phyloP scores from a whole-genome alignment of 2,113 vertebrate species.

The Microcebus ravelobensis region DNA sequence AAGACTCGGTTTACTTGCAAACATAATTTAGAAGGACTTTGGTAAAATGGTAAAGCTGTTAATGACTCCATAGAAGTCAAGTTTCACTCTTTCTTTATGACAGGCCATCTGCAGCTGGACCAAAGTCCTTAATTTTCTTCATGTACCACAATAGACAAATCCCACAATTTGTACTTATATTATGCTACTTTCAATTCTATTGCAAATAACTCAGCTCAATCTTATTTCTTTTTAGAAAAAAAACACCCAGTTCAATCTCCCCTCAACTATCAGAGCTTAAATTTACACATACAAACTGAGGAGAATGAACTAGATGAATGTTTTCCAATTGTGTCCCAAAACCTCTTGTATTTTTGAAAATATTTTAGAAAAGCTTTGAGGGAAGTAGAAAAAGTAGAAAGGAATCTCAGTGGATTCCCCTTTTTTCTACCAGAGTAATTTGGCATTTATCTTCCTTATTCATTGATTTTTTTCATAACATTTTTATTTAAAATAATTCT shows the following conservation, averaged over 20 bases:
- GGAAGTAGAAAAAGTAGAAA: background rate
- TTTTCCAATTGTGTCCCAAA: background rate
- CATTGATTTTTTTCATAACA: background rate
- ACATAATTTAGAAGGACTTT: background rate
- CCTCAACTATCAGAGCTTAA: background rate
- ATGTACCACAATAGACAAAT: background rate
- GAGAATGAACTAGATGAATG: background rate
- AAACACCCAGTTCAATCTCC: background rate
- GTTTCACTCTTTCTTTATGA: background rate
- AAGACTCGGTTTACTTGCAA: background rate
- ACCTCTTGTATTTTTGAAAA: background rate
- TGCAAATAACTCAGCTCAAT: background rate
- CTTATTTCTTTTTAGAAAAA: background rate
- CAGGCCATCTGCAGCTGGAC: background rate
- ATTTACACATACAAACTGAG: background rate
- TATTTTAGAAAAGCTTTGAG: slow-evolving; percentile 3
- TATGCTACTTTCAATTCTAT: background rate
- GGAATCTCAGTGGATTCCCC: background rate
- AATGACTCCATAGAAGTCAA: background rate
- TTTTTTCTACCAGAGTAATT: background rate
- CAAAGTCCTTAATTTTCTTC: background rate
- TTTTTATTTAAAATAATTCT: slow-evolving; percentile 9
- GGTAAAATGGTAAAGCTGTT: background rate
- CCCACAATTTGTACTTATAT: background rate
- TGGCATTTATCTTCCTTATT: background rate